These are phyloP conservation scores for Operophtera brumata DNA, from an alignment of 2,888 invertebrate species.

Conservation along the genomic window DNA sequence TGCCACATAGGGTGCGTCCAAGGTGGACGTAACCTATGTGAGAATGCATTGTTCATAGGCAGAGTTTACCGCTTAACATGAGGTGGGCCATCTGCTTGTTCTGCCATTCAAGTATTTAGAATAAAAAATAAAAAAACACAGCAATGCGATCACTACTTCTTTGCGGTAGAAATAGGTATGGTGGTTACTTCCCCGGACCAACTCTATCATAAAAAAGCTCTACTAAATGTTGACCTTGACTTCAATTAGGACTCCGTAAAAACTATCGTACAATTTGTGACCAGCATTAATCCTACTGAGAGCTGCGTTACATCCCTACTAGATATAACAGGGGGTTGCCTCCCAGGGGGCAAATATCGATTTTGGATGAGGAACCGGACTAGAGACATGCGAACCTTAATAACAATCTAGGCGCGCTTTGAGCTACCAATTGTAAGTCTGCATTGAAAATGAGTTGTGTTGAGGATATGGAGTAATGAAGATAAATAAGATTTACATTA, in stretches of 20 bases:
- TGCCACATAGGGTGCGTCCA: no score
- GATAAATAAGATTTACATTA: neutral
- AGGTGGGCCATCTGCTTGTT: no score
- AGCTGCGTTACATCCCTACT: conserved; percentile 32
- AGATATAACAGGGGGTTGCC: conserved; percentile 65
- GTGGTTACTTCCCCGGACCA: no score
- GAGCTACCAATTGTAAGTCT: conserved; percentile 40
- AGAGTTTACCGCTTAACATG: no score
- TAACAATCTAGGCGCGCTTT: conserved; percentile 68
- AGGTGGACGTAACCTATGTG: no score
- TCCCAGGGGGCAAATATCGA: conserved; percentile 70
- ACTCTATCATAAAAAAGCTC: no score
- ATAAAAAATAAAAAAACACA: no score
- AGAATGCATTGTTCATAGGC: no score
- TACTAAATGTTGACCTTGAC: no score
- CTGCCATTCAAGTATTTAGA: no score
- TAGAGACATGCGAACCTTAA: conserved; percentile 78
- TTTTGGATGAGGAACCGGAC: conserved; percentile 79
- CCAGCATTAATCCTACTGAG: neutral
- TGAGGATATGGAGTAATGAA: neutral
- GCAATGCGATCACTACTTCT: no score
- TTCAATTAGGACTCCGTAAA: neutral
- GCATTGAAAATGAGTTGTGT: conserved; percentile 20
- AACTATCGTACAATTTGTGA: neutral
- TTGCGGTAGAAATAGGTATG: no score